Evolutionary conservation across 2,888 invertebrate species (phyloP).

Genomic region (Hirtodrosophila cameraria): DNA sequence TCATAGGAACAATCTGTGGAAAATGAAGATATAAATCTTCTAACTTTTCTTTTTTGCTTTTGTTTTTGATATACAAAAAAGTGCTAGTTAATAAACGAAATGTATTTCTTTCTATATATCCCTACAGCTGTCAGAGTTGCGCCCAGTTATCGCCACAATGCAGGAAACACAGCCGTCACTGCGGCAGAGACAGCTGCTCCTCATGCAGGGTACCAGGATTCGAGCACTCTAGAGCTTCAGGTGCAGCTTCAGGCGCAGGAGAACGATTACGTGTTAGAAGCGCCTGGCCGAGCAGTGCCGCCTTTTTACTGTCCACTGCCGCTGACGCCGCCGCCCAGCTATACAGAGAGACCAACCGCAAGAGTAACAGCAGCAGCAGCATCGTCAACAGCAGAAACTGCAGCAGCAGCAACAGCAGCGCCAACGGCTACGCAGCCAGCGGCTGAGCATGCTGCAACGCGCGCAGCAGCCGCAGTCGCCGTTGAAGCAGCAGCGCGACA

Average conservation of each 20-base stretch:
- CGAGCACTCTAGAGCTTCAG: conserved; percentile 47
- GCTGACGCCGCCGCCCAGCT: conserved; percentile 81
- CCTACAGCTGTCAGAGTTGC: conserved; percentile 32
- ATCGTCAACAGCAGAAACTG: conserved; percentile 9
- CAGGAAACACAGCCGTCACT: conserved; percentile 8
- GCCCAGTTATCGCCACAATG: conserved; percentile 54
- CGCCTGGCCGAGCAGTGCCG: conserved; percentile 62
- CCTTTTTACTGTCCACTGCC: conserved; percentile 76
- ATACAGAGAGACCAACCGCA: conserved; percentile 62
- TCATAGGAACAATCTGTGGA: too few relatives aligned
- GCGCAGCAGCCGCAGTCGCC: conserved; percentile 37
- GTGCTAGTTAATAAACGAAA: too few relatives aligned
- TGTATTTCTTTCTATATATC: neutral
- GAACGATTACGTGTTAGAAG: conserved; percentile 63
- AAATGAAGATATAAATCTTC: too few relatives aligned
- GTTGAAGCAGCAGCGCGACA: conserved; percentile 56
- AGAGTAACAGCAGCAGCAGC: conserved; percentile 6
- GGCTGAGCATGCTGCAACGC: conserved; percentile 40
- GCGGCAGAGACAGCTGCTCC: conserved; percentile 23
- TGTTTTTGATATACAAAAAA: too few relatives aligned
- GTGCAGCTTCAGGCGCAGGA: conserved; percentile 39
- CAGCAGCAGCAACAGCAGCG: conserved; percentile 6
- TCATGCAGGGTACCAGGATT: conserved; percentile 34
- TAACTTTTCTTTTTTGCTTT: too few relatives aligned
- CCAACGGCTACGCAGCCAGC: conserved; percentile 25